Base-by-base conservation (phyloP, 2,113 vertebrate species). In the Nerophis lumbriciformis region DNA sequence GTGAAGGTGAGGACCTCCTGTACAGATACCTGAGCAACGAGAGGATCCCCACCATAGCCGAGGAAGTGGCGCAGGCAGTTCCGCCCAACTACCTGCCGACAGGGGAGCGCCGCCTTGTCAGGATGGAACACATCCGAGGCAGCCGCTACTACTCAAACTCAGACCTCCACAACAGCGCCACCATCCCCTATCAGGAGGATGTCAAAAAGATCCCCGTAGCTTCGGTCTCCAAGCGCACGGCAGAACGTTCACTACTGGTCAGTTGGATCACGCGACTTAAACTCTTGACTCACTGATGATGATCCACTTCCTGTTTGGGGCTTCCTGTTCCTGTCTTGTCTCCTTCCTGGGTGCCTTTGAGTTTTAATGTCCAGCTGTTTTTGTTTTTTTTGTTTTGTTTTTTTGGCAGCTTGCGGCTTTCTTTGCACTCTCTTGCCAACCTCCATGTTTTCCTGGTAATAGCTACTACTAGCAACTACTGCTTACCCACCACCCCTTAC, bases 21-120 rank as follows among this genome's bases (percentile, higher is more conserved):
- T 96, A 93, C 85, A 91, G 95, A 65, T 95, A 95, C 82, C 91
- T 98, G 88, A 98, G 95, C 55, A 97, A 95, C 0, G 95, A 98
- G 76, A 84, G 94, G 66, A 96, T 98, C 83, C 90, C 93, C n/a
- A 93, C 95, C 14, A 95, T 95, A 37, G 83, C 89, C 0, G 95
- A 98, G 80, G 95, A 98, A 77, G 55, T 44, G 37, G 91, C 69
- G 45, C 39, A 90, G 0, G 74, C 88, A 0, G 59, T 69, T 0
- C 81, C 81, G 0, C 83, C 89, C 2, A 86, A 93, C 78, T 90
- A 90, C 74, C 86, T 92, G 50, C 89, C 92, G 0, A n/a, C 66
- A 0, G 77, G 83, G 0, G 93, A 94, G 19, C 88, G 90, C 3
- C 93, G 93, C 0, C 84, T 94, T 21, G 85, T 92, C 69, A 88